Evolutionary conservation across 2,113 vertebrate genomes (phyloP), one percentile per base, ranked within the genome.

Genomic region (Calypte anna): DNA sequence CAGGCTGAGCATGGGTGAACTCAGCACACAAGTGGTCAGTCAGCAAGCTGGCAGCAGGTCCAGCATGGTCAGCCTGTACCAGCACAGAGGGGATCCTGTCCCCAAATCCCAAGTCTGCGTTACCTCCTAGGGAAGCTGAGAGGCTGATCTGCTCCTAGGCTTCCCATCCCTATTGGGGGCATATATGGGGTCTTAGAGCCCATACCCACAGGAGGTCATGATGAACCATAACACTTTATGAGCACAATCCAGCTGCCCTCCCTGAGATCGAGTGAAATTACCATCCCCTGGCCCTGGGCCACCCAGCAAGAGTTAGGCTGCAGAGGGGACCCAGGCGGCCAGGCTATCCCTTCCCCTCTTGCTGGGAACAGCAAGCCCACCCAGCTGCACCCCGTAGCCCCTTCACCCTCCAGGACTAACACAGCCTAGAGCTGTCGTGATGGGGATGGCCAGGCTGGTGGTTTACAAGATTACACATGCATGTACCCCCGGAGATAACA

Each of bases 271-370:
- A 36, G 24, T 50, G 16, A 77, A 83, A 22, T 55, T 14, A 14
- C 0, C 1, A 22, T 27, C 13, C 27, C 17, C n/a, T 28, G 7
- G 6, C 9, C 28, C 76, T 9, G 25, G 22, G 23, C 14, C 25
- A 43, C 62, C 12, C 54, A 53, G 12, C 10, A 53, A 0, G 2
- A 78, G 20, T 0, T 0, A 13, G 33, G 27, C n/a, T 72, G 54
- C 21, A 18, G 51, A 59, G 16, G 9, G 43, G 23, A 67, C 23
- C 7, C 25, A n/a, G 30, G 46, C 3, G 2, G 24, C 28, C 2
- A 2, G 48, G 4, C 24, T 85, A 82, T 48, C 55, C 76, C 31
- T 43, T 43, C 33, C 18, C 20, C n/a, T 82, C 77, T 38, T 38
- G 14, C 64, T 55, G 48, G 40, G 40, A 61, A 33, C 24, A 54